Base-by-base conservation (phyloP, 2,113 vertebrate species). In the Charina bottae region DNA sequence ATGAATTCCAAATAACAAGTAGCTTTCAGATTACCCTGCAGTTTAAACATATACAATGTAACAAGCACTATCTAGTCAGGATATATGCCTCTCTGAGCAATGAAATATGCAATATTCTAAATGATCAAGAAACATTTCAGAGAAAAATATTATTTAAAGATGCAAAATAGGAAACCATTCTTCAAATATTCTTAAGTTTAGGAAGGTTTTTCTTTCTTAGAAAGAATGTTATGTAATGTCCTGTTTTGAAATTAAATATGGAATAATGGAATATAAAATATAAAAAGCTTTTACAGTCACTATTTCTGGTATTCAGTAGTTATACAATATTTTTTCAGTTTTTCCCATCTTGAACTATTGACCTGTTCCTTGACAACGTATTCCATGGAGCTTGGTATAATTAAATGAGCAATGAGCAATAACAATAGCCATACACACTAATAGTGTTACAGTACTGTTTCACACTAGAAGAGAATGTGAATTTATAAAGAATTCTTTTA, bases 171-270 rank as follows among this genome's bases (percentile, higher is more conserved):
- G 62, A 92, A 56, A 49, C 12, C 0, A 17, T 60, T 78, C 23
- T 91, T 87, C 53, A 28, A 91, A 91, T 56, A 91, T 42, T 56
- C n/a, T 42, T 42, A 87, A 85, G 17, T 11, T 28, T 12, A 56
- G 33, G n/a, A 78, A 78, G 33, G 33, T 37, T 78, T 6, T 72
- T 72, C 68, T 54, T 91, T 87, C 46, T 49, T 24, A 68, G 84
- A 86, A n/a, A 53, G 12, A 26, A 54, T 64, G 53, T 90, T 54
- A 62, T 33, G 21, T 11, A 86, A 46, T 59, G 1, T 49, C 37
- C 54, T 58, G 28, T 62, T 13, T 60, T 60, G 60, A 62, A 62
- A 46, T 46, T 53, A 62, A 60, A 2, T 5, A 28, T 24, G 58
- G 46, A 91, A 62, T 53, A 28, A 49, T 17, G 23, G 37, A 49